Percentiles rank a stretch among this genome's conserved stretches.
Evolutionary conservation across 23 tunicate genomes (phyloP).

Genomic region (Phallusia fumigata): DNA sequence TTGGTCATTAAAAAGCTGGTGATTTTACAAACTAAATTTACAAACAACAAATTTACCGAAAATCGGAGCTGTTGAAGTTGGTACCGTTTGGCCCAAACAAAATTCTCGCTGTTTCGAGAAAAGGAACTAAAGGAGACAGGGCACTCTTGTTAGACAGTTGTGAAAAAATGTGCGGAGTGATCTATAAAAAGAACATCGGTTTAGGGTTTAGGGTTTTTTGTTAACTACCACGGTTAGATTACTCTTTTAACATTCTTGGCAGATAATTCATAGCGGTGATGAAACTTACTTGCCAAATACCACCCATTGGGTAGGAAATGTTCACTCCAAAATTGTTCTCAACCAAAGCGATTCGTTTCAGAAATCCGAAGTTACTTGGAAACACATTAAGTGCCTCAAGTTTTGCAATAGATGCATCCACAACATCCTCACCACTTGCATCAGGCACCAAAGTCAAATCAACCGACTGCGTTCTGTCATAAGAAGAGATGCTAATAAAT

Average conservation of each 20-base stretch:
- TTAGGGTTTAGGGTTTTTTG: background rate
- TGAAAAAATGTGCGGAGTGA: background rate
- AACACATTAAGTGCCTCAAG: background rate
- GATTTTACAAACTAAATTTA: background rate
- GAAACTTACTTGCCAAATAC: constrained; percentile 8
- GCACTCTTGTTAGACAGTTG: background rate
- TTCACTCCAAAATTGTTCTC: constrained; percentile 2
- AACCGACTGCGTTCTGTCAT: background rate
- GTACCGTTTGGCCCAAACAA: background rate
- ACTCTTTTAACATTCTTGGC: too few relatives aligned
- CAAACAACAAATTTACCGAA: background rate
- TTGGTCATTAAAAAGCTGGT: background rate
- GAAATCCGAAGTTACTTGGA: background rate
- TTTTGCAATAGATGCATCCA: constrained; percentile 8
- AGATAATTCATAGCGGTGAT: background rate
- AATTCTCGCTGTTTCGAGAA: background rate
- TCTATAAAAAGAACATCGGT: background rate
- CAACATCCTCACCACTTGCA: constrained; percentile 11
- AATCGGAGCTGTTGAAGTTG: background rate
- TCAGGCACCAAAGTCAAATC: constrained; percentile 17
- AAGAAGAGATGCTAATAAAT: too few relatives aligned
- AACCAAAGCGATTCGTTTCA: constrained; percentile 12
- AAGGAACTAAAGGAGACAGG: background rate
- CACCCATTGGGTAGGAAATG: background rate
- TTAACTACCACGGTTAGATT: background rate